Conservation (phyloP, 92 coral and sea anemone genomes). For the Muricea muricata region DNA sequence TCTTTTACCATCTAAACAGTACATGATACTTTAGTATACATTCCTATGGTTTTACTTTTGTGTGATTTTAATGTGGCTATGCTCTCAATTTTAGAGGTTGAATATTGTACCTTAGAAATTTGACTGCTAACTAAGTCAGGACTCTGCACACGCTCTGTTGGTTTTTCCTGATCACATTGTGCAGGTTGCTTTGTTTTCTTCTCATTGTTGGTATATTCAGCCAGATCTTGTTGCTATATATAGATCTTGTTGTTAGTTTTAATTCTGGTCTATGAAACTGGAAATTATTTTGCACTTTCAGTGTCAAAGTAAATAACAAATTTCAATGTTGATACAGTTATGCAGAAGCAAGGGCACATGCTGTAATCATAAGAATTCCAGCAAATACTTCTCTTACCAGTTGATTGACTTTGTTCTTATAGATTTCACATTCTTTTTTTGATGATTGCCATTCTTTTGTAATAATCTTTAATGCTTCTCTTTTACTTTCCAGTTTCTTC, state of each 20-base stretch:
- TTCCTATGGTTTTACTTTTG: too few species aligned
- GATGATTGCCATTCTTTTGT: conserved; percentile 88
- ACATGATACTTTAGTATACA: too few species aligned
- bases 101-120: conserved; percentile 28
- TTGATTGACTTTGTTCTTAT: conserved; percentile 88
- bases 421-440: conserved; percentile 92
- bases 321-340: too few species aligned
- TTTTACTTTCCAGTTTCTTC: conserved; percentile 89
- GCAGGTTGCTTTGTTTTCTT: conserved; percentile 67
- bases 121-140: conserved; percentile 27
- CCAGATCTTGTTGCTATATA: conserved; percentile 86
- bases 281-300: too few species aligned
- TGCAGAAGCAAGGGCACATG: too few species aligned
- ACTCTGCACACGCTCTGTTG: conserved; percentile 14
- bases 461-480: conserved; percentile 94
- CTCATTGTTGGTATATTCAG: conserved; percentile 67
- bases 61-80: too few species aligned
- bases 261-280: background rate
- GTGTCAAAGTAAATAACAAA: too few species aligned
- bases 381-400: conserved; percentile 68
- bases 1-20: too few species aligned
- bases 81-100: too few species aligned
- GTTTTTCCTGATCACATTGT: background rate
- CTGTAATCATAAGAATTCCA: too few species aligned
- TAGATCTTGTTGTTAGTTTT: too few species aligned